These are phyloP conservation scores for Bombus affinis DNA, from an alignment of 1,140 invertebrate species.

Conservation along the genomic window DNA sequence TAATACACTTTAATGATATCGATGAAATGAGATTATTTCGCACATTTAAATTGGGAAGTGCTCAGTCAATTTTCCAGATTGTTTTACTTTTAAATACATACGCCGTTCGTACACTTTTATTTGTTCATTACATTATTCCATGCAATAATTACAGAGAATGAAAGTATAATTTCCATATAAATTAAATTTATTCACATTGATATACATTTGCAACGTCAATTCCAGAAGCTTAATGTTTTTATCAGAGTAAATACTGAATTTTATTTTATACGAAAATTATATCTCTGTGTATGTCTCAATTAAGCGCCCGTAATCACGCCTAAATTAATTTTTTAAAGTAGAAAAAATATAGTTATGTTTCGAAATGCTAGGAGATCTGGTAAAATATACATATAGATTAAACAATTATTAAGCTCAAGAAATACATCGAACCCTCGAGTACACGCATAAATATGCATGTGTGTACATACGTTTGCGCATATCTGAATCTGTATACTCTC, in stretches of 20 bases:
- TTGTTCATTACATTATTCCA: not conserved
- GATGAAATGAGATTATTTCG: not conserved
- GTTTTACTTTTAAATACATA: not conserved
- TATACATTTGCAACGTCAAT: not conserved
- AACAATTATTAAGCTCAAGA: not conserved
- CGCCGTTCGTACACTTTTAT: not conserved
- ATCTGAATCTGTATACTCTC: not conserved
- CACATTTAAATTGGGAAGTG: not conserved
- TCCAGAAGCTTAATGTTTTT: not conserved
- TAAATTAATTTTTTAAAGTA: not conserved
- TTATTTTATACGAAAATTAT: not conserved
- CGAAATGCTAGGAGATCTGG: not conserved
- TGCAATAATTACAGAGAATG: not conserved
- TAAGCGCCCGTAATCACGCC: not conserved
- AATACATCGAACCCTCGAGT: not conserved
- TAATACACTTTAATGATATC: not conserved
- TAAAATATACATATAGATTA: not conserved
- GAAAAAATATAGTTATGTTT: not conserved
- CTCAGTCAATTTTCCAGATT: not conserved
- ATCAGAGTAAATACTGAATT: not conserved
- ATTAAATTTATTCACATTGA: not conserved
- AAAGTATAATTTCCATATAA: not conserved
- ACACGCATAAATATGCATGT: conserved; percentile 13
- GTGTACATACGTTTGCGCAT: not conserved
- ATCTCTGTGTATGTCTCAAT: not conserved